A percentile compares a stretch with the other conserved stretches of the same genome.
Evolutionary conservation across 1,140 invertebrate genomes (phyloP).

Genomic region (Oryctes rhinoceros): DNA sequence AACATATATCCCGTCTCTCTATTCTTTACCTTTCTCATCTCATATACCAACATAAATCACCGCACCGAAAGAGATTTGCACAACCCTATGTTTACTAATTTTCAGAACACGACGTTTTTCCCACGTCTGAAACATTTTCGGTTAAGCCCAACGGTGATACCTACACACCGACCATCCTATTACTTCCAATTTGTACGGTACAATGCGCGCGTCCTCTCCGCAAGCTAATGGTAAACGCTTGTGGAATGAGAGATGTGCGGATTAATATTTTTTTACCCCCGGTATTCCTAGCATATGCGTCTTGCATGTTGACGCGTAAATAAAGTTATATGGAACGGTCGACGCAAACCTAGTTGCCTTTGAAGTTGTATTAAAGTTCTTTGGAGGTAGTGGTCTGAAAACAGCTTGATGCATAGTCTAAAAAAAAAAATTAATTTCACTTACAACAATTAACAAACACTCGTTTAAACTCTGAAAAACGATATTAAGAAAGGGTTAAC

Average conservation of each 20-base stretch:
- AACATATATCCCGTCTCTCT: neutral
- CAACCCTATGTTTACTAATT: conserved; percentile 18
- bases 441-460: too few species aligned
- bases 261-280: neutral
- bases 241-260: neutral
- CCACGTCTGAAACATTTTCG: neutral
- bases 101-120: neutral
- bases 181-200: conserved; percentile 8
- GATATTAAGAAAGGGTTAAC: too few species aligned
- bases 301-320: too few species aligned
- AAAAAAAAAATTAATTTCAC: too few species aligned
- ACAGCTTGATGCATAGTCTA: too few species aligned
- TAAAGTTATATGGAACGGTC: too few species aligned
- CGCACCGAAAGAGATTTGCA: neutral
- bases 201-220: neutral
- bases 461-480: too few species aligned
- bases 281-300: neutral
- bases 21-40: neutral
- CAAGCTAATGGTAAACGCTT: neutral
- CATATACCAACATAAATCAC: neutral
- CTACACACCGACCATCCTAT: neutral
- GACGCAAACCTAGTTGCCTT: too few species aligned
- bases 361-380: too few species aligned
- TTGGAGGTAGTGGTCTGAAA: too few species aligned
- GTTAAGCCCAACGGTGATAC: neutral